Evolutionary conservation across 2,797 vertebrate genomes (phyloP).

Genomic region (Nyctibius grandis): DNA sequence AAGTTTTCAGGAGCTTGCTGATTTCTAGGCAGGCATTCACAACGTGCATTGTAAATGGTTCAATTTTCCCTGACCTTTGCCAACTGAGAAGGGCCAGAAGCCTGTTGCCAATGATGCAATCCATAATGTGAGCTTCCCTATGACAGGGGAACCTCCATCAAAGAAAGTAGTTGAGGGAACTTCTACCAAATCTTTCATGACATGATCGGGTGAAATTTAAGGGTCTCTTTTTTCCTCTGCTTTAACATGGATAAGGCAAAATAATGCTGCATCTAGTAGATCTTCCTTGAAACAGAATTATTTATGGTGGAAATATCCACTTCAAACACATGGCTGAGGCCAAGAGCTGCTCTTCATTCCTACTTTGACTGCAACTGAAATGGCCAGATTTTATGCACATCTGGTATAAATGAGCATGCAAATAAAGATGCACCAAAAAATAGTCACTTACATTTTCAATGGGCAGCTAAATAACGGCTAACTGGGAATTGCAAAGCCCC

Average conservation of each 20-base stretch:
- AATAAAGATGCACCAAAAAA: not conserved
- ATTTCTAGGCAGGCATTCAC: not conserved
- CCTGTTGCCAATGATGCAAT: not conserved
- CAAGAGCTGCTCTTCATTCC: not conserved
- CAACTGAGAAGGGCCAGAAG: not conserved
- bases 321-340: not conserved
- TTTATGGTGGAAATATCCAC: fast-evolving
- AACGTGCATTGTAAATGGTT: not conserved
- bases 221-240: not conserved
- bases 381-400: not conserved
- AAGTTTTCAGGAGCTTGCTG: conserved; percentile 40
- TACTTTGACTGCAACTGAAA: not conserved
- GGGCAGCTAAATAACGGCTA: not conserved
- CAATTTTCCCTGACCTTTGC: not conserved
- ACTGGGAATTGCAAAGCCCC: not conserved
- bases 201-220: not conserved
- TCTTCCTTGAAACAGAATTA: not conserved
- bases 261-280: not conserved
- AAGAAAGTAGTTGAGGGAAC: not conserved
- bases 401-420: not conserved
- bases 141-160: not conserved
- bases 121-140: not conserved
- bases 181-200: not conserved
- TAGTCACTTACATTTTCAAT: not conserved
- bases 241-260: not conserved